Base-by-base conservation (phyloP, 1,140 invertebrate species). In the Drosophila cardini region DNA sequence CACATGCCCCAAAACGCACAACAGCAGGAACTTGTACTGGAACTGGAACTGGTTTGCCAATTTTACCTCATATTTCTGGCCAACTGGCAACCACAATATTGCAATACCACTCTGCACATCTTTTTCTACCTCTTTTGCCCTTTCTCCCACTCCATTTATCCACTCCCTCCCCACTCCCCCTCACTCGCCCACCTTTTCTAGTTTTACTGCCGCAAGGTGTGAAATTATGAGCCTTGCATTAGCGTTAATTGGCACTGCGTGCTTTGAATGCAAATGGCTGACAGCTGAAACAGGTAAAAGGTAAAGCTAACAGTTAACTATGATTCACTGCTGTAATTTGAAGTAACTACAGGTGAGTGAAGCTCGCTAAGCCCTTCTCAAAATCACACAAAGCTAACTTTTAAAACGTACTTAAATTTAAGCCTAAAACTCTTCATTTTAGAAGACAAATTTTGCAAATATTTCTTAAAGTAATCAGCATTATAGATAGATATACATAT, bases 181-280 rank as follows among this genome's bases (percentile, higher is more conserved):
- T 21, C 15, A 9, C 45, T 43, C 15, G 4, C 42, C 1, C 38
- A 21, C 2, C 11, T 56, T 52, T 46, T 61, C 2, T 26, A 26
- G 21, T 26, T 77, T 70, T 61, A 67, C 56, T 42, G 60, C 52
- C 76, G 53, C 46, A 76, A 78, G 84, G 80, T 79, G 73, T 75
- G 60, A 89, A 84, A 89, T 87, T 71, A 77, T 73, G 84, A 58
- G 68, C 72, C 46, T 74, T 80, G 70, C 80, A 89, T 89, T 89
- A 83, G 77, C 64, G 80, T 61, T 89, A 78, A 89, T 89, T 82
- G 75, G 75, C 61, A 65, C 36, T 16, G 57, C 67, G 62, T 77
- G 68, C 43, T 63, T 10, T 4, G 61, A 16, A 68, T 81, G 76
- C 74, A 70, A 70, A 78, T 77, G 38, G 15, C 42, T 50, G 46